phyloP scores from a whole-genome alignment of 2,888 invertebrate genomes.

The Synanthedon vespiformis region DNA sequence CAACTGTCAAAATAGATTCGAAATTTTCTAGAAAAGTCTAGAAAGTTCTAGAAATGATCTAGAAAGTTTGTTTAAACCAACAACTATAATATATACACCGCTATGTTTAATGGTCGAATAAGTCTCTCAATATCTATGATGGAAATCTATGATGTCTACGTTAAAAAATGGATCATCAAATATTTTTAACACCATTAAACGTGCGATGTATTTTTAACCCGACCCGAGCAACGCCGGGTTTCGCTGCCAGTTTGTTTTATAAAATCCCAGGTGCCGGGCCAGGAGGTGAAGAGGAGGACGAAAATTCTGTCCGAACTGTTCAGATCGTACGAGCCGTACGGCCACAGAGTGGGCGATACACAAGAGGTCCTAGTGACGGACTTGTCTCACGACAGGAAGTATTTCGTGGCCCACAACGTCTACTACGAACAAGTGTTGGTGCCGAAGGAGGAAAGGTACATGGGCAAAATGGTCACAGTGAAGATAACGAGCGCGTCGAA shows the following conservation, averaged over 20 bases:
- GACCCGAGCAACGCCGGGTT: no score
- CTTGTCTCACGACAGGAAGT: slow-evolving; percentile 88
- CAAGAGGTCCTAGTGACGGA: slow-evolving; percentile 93
- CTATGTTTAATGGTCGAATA: no score
- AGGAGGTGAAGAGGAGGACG: slow-evolving; percentile 91
- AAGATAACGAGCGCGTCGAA: slow-evolving; percentile 77
- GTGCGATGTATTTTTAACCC: no score
- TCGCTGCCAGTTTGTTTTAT: not conserved
- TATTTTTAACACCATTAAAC: no score
- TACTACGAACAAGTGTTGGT: slow-evolving; percentile 91
- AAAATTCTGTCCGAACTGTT: slow-evolving; percentile 90
- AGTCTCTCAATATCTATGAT: no score
- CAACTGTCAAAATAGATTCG: no score
- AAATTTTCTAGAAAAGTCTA: no score
- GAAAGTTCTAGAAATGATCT: no score
- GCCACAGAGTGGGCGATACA: slow-evolving; percentile 72
- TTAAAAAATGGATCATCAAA: no score
- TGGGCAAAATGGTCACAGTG: slow-evolving; percentile 88
- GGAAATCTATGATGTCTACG: no score
- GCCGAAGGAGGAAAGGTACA: slow-evolving; percentile 79
- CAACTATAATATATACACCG: no score
- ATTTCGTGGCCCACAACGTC: slow-evolving; percentile 95
- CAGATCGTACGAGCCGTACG: slow-evolving; percentile 88
- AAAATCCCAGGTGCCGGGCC: slow-evolving; percentile 74
- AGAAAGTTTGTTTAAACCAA: no score